Conservation (phyloP, 2,797 vertebrate species). For the Thripadectes ignobilis region DNA sequence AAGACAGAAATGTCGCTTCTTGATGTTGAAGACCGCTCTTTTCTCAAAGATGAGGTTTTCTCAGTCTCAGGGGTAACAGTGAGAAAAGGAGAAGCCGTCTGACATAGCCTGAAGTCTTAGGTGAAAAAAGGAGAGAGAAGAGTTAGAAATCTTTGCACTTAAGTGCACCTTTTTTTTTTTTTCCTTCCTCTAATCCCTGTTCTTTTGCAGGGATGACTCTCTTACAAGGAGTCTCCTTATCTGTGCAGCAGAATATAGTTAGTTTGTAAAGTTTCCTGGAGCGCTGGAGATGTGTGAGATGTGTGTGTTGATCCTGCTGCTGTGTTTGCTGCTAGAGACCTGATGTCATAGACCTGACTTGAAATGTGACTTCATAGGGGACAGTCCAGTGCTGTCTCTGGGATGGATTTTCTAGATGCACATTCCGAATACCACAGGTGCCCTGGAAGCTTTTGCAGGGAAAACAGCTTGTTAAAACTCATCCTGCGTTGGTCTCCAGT, state of each 20-base stretch:
- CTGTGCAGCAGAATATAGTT: background rate
- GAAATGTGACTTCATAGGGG: background rate
- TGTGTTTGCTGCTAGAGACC: background rate
- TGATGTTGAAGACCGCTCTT: background rate
- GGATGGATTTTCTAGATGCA: background rate
- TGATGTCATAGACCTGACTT: slow-evolving; percentile 6
- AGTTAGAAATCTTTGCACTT: background rate
- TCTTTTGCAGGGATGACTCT: background rate
- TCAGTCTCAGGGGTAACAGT: background rate
- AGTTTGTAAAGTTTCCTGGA: background rate
- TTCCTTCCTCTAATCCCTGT: background rate
- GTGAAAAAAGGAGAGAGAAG: background rate
- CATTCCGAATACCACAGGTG: background rate
- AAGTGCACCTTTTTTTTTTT: background rate
- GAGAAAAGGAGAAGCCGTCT: background rate
- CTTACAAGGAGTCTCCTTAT: background rate
- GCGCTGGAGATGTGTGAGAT: background rate
- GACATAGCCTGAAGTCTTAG: background rate
- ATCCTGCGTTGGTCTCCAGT: background rate
- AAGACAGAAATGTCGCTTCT: background rate
- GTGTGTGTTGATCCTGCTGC: background rate
- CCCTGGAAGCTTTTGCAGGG: background rate
- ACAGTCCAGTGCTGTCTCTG: background rate
- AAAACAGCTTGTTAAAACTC: background rate
- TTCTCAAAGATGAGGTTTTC: background rate